phyloP scores from a whole-genome alignment of 2,113 vertebrate genomes.

The Alectura lathami region DNA sequence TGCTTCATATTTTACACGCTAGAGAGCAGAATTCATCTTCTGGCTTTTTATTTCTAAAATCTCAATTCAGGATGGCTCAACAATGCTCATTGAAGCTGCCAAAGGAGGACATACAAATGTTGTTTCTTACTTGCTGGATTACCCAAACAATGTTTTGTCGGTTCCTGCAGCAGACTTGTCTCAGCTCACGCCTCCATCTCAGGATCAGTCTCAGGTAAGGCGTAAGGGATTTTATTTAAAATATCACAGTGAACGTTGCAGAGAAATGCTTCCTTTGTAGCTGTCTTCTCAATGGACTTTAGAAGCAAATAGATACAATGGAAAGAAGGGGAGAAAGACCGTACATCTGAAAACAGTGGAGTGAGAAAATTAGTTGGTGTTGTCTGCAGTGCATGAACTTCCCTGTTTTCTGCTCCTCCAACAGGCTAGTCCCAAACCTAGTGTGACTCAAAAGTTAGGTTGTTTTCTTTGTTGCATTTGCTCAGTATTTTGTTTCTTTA shows the following conservation, averaged over 20 bases:
- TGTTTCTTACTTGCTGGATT: slow-evolving; percentile 98
- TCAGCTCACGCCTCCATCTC: slow-evolving; percentile 93
- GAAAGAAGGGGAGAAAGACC: background rate
- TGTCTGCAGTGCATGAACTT: background rate
- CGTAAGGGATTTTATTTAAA: background rate
- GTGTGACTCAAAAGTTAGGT: background rate
- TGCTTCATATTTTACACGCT: background rate
- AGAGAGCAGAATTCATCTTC: background rate
- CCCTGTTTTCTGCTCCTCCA: background rate
- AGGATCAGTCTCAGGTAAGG: slow-evolving; percentile 96
- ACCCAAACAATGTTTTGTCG: slow-evolving; percentile 95
- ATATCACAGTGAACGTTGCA: background rate
- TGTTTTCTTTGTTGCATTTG: background rate
- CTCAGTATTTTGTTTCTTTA: background rate
- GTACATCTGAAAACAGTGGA: background rate
- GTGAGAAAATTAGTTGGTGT: background rate
- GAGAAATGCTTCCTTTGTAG: background rate
- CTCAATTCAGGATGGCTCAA: slow-evolving; percentile 90
- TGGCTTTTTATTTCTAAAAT: slow-evolving; percentile 33
- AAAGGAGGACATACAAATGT: slow-evolving; percentile 99
- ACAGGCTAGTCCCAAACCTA: background rate
- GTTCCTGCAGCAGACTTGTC: slow-evolving; percentile 91
- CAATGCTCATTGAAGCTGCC: slow-evolving; percentile 99
- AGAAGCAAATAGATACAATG: background rate
- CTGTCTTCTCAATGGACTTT: background rate